These are phyloP conservation scores for Agrilus biguttatus DNA, from an alignment of 2,888 invertebrate genomes.

Conservation along the genomic window DNA sequence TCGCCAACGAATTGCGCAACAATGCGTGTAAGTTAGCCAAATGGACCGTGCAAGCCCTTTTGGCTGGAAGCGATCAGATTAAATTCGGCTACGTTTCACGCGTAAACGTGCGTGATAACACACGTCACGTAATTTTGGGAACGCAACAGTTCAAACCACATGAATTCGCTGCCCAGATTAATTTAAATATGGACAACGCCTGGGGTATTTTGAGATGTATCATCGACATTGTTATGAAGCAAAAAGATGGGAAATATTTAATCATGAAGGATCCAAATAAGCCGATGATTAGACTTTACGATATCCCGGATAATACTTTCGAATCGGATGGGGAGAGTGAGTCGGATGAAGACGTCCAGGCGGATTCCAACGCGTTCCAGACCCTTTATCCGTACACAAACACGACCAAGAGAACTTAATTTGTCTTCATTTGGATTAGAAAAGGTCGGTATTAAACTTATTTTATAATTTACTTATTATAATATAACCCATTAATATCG, in stretches of 20 bases:
- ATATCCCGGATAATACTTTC: constrained; percentile 97
- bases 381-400: constrained; percentile 27
- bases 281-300: constrained; percentile 92
- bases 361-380: constrained; percentile 27
- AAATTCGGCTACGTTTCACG: constrained; percentile 99
- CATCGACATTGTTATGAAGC: constrained; percentile 92
- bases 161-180: constrained; percentile 97
- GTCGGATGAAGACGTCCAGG: constrained; percentile 53
- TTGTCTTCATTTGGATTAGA: too few relatives aligned
- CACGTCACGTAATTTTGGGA: constrained; percentile 91
- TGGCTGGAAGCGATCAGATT: constrained; percentile 93
- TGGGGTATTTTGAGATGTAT: constrained; percentile 98
- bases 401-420: constrained; percentile 13
- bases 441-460: too few relatives aligned
- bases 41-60: constrained; percentile 93
- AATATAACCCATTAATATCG: too few relatives aligned
- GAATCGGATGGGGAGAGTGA: constrained; percentile 93
- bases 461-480: too few relatives aligned
- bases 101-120: constrained; percentile 80
- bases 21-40: constrained; percentile 99
- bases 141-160: constrained; percentile 97
- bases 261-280: constrained; percentile 99
- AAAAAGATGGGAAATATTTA: constrained; percentile 90
- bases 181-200: constrained; percentile 97
- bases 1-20: constrained; percentile 95